phyloP scores from a whole-genome alignment of 1,140 invertebrate species.

The Caenorhabditis inopinata region DNA sequence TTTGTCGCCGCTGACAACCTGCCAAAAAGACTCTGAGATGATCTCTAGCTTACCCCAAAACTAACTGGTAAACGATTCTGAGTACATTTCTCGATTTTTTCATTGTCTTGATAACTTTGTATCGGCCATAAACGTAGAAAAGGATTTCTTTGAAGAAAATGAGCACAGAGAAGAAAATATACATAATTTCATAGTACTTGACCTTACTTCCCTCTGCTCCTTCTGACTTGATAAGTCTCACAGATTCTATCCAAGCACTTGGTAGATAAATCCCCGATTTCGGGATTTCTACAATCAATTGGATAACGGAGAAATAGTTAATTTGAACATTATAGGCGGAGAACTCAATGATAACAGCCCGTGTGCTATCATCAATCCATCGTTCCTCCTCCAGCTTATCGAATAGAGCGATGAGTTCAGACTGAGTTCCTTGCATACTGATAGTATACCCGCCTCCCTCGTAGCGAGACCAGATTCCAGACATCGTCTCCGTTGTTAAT shows the following conservation, averaged over 20 bases:
- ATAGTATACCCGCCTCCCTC: conserved; percentile 71
- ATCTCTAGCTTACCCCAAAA: background rate
- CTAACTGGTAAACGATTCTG: background rate
- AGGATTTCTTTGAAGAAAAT: conserved; percentile 69
- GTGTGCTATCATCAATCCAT: conserved; percentile 71
- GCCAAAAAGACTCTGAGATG: too few species aligned
- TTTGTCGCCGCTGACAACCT: too few species aligned
- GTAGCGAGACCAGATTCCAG: conserved; percentile 68
- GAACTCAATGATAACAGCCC: conserved; percentile 72
- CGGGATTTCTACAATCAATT: conserved; percentile 55
- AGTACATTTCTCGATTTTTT: background rate
- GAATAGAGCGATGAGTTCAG: conserved; percentile 65
- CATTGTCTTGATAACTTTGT: conserved; percentile 62
- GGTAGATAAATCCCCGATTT: conserved; percentile 69
- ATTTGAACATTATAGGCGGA: conserved; percentile 71
- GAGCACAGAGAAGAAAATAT: conserved; percentile 68
- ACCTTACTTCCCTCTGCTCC: conserved; percentile 65
- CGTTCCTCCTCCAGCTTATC: conserved; percentile 65
- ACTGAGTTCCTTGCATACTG: conserved; percentile 67
- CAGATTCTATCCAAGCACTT: conserved; percentile 69
- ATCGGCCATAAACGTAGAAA: conserved; percentile 53
- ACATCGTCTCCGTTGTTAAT: background rate
- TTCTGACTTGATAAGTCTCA: conserved; percentile 67
- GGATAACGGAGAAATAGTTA: conserved; percentile 51
- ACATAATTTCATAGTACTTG: conserved; percentile 67